Evolutionary conservation across 2,113 vertebrate species (phyloP).

Genomic region (Pithys albifrons): DNA sequence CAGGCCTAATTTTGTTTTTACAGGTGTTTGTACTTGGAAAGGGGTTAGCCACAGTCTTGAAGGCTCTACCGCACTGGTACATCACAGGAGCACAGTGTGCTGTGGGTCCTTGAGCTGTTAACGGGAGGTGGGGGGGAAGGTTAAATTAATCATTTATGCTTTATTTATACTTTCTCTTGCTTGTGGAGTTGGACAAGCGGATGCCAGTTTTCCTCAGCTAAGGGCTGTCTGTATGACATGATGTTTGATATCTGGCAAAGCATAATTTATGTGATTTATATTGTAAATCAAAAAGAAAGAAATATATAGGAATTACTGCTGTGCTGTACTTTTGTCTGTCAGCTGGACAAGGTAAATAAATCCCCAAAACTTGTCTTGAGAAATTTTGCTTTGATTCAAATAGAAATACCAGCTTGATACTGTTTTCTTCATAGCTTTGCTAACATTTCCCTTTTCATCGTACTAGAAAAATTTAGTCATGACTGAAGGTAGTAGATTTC

Average conservation of each 20-base stretch:
- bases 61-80: conserved; percentile 88
- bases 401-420: background rate
- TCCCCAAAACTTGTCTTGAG: background rate
- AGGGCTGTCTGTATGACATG: conserved; percentile 57
- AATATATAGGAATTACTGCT: background rate
- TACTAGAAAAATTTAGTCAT: background rate
- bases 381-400: background rate
- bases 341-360: background rate
- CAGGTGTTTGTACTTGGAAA: conserved; percentile 96
- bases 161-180: conserved; percentile 78
- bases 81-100: conserved; percentile 78
- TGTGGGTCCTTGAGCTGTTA: conserved; percentile 83
- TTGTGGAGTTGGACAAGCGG: conserved; percentile 63
- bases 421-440: background rate
- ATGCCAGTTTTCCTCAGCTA: conserved; percentile 72
- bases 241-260: conserved; percentile 60
- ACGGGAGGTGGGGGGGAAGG: conserved; percentile 76
- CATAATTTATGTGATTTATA: conserved; percentile 45
- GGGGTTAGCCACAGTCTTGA: conserved; percentile 85
- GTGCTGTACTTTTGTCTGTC: background rate
- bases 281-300: conserved; percentile 1
- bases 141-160: conserved; percentile 90
- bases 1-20: conserved; percentile 91
- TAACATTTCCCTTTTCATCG: background rate
- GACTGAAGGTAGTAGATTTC: background rate